Evolutionary conservation across 2,888 invertebrate species (phyloP).

Genomic region (Zygothrica quintamaculata): DNA sequence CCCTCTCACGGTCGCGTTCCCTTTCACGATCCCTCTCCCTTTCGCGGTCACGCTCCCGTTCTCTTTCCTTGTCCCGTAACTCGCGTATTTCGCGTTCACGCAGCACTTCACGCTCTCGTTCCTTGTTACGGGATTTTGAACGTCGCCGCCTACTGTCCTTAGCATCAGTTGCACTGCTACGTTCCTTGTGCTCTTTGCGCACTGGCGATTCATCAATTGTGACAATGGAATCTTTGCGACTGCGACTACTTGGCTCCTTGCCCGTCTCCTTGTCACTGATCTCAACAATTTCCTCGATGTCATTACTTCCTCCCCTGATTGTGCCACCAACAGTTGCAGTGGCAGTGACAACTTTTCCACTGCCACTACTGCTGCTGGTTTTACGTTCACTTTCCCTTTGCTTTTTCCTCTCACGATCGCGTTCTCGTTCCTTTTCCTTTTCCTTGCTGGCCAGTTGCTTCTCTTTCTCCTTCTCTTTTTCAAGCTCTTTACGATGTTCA

Average conservation of each 20-base stretch:
- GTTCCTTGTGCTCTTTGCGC: constrained; percentile 81
- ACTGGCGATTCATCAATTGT: constrained; percentile 70
- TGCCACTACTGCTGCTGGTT: constrained; percentile 78
- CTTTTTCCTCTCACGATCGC: constrained; percentile 74
- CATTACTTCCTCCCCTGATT: constrained; percentile 12
- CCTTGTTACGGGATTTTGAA: constrained; percentile 84
- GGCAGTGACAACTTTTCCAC: not conserved
- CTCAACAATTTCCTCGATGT: constrained; percentile 66
- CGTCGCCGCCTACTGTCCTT: constrained; percentile 72
- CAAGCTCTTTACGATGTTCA: constrained; percentile 85
- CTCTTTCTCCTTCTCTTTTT: constrained; percentile 85
- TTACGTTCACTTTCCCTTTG: constrained; percentile 84
- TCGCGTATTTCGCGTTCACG: constrained; percentile 63
- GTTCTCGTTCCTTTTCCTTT: constrained; percentile 85
- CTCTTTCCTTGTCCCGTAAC: constrained; percentile 84
- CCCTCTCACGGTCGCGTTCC: constrained; percentile 85
- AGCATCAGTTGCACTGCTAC: constrained; percentile 35
- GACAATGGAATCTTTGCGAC: constrained; percentile 56
- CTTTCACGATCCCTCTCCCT: constrained; percentile 86
- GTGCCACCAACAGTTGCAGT: no score
- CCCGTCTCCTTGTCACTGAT: constrained; percentile 60
- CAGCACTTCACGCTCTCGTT: constrained; percentile 85
- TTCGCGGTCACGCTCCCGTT: constrained; percentile 85
- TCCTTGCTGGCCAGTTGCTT: constrained; percentile 82
- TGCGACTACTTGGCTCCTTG: constrained; percentile 33